phyloP scores from a whole-genome alignment of 2,797 vertebrate genomes.

The Coregonus suidteri region DNA sequence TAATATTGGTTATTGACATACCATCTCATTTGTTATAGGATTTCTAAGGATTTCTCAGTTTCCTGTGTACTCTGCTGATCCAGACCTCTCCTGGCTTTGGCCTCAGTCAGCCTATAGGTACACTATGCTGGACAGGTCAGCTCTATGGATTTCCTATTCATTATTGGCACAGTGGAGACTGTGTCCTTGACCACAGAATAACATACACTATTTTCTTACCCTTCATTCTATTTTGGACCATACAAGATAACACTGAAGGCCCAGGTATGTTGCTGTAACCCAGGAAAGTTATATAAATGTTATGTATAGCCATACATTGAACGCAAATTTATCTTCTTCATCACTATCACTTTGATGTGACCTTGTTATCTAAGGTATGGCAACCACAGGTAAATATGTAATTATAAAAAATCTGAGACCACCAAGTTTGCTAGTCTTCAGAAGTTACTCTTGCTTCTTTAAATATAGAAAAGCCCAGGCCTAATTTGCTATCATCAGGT shows the following conservation, averaged over 20 bases:
- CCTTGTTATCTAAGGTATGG: constrained; percentile 60
- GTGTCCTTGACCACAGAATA: constrained; percentile 76
- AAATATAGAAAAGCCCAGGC: constrained; percentile 73
- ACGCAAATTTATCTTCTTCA: constrained; percentile 45
- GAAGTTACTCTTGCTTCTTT: constrained; percentile 67
- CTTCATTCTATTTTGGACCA: constrained; percentile 36
- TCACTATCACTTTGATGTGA: constrained; percentile 56
- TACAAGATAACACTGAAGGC: not conserved
- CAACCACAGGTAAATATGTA: constrained; percentile 67
- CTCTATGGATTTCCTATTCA: constrained; percentile 78
- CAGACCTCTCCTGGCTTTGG: constrained; percentile 75
- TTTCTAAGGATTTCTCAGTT: constrained; percentile 65
- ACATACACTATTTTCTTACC: constrained; percentile 48
- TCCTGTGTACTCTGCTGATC: constrained; percentile 77
- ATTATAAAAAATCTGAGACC: constrained; percentile 77
- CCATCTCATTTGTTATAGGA: constrained; percentile 59
- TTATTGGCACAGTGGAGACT: constrained; percentile 75
- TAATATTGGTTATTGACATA: constrained; percentile 55
- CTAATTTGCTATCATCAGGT: constrained; percentile 85
- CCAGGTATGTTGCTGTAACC: constrained; percentile 43
- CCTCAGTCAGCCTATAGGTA: constrained; percentile 74
- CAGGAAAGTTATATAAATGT: constrained; percentile 24
- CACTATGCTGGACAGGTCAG: constrained; percentile 73
- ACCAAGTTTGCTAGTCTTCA: constrained; percentile 73
- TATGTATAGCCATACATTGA: constrained; percentile 14